Evolutionary conservation across 2,113 vertebrate genomes (phyloP).

Genomic region (Ploceus nigricollis): DNA sequence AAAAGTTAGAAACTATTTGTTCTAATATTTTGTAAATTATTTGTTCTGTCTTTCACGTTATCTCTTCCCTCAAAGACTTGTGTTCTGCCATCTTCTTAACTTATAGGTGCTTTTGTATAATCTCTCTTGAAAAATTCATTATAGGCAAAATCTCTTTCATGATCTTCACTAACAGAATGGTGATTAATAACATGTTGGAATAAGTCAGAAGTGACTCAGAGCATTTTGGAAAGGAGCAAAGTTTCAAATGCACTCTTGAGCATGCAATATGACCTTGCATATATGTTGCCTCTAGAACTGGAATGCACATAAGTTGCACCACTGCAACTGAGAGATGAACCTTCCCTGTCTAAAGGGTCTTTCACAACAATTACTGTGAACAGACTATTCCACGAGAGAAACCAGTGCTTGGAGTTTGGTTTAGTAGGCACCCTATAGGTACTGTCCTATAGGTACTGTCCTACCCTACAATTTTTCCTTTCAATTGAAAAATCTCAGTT

Average conservation of each 20-base stretch:
- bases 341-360: neutral
- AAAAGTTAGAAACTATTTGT: neutral
- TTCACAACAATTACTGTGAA: neutral
- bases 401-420: neutral
- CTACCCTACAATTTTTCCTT: neutral
- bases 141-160: neutral
- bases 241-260: neutral
- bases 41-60: neutral
- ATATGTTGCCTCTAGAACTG: neutral
- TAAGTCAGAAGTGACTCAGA: neutral
- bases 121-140: neutral
- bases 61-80: neutral
- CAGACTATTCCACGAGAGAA: neutral
- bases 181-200: neutral
- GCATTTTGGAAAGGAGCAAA: neutral
- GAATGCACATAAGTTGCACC: neutral
- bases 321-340: neutral
- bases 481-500: neutral
- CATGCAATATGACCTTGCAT: fast-evolving
- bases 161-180: neutral
- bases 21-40: neutral
- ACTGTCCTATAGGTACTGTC: neutral
- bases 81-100: neutral
- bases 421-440: neutral
- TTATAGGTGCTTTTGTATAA: neutral